Base-by-base conservation (phyloP, 2,113 vertebrate genomes). In the Cranoglanis bouderius region DNA sequence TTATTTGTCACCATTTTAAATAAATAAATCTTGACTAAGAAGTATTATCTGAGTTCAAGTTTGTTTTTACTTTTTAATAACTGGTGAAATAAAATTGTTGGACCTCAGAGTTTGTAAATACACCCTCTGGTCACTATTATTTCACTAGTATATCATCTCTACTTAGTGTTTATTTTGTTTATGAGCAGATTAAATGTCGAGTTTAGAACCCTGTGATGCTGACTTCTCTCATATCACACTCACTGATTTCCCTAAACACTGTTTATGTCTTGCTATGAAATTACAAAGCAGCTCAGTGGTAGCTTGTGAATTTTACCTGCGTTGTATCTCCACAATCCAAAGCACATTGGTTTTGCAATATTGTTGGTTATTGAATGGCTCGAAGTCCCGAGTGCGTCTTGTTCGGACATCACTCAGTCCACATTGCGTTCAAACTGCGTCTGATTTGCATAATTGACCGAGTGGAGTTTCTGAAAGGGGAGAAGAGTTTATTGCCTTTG, bases 241-340 rank as follows among this genome's bases (percentile, higher is more conserved):
- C 82, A 84, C 59, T 84, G 90, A 90, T 90, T 90, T 80, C 72
- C 75, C 43, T 12, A 57, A 84, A 18, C 77, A 49, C 35, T 87
- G 10, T 80, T 88, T 83, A 63, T 40, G 24, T 59, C 51, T 16
- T 59, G 51, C 65, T 57, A 49, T 57, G 87, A 88, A 83, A 74
- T 83, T 88, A 88, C 63, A 59, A 72, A 40, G 24, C 65, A 74
- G 65, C 32, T 72, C 87, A 32, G 80, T 38, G 26, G 0, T 59
- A 32, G 63, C 51, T 35, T 32, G 40, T 40, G 38, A 61, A 40
- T 43, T 61, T 53, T n/a, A 67, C 78, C 49, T 63, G 40, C 49
- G 38, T 57, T 61, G 43, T 29, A 49, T 14, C 81, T 51, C 49
- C 46, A n/a, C 81, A 8, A 78, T 49, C 24, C 43, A 14, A 49